phyloP scores from a whole-genome alignment of 2,113 vertebrate genomes.

The Camelus bactrianus region DNA sequence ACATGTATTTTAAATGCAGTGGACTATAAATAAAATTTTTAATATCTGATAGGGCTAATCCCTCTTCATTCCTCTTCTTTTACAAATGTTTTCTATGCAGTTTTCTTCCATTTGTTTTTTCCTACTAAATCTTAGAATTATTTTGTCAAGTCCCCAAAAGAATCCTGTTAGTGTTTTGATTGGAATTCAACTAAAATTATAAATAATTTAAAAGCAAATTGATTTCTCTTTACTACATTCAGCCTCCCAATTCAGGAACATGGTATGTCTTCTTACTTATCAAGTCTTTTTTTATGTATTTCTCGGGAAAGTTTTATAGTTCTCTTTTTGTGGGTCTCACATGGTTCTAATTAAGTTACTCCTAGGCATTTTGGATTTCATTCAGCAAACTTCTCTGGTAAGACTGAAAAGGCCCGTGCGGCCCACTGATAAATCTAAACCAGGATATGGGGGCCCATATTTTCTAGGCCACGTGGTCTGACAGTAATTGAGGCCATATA shows the following conservation, averaged over 20 bases:
- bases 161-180: slow-evolving; percentile 43
- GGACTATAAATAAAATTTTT: slow-evolving; percentile 13
- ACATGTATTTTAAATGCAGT: slow-evolving; percentile 23
- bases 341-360: slow-evolving; percentile 63
- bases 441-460: background rate
- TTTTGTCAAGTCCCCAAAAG: slow-evolving; percentile 46
- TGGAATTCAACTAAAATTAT: slow-evolving; percentile 51
- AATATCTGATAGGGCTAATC: background rate
- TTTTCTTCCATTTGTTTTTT: slow-evolving; percentile 31
- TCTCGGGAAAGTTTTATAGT: slow-evolving; percentile 41
- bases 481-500: background rate
- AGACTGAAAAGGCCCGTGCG: slow-evolving; percentile 24
- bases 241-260: slow-evolving; percentile 31
- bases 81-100: background rate
- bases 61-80: slow-evolving; percentile 22
- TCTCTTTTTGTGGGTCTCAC: slow-evolving; percentile 28
- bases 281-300: slow-evolving; percentile 32
- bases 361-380: slow-evolving; percentile 57
- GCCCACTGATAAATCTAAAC: slow-evolving; percentile 41
- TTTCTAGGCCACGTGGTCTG: background rate
- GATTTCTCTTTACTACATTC: background rate
- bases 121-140: background rate
- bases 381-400: slow-evolving; percentile 53
- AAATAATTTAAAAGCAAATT: slow-evolving; percentile 35
- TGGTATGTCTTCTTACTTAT: background rate